A percentile compares a stretch with the other conserved stretches of the same genome.
These are phyloP conservation scores for Drosophila bocqueti DNA, from an alignment of 1,140 invertebrate genomes.

Conservation along the genomic window DNA sequence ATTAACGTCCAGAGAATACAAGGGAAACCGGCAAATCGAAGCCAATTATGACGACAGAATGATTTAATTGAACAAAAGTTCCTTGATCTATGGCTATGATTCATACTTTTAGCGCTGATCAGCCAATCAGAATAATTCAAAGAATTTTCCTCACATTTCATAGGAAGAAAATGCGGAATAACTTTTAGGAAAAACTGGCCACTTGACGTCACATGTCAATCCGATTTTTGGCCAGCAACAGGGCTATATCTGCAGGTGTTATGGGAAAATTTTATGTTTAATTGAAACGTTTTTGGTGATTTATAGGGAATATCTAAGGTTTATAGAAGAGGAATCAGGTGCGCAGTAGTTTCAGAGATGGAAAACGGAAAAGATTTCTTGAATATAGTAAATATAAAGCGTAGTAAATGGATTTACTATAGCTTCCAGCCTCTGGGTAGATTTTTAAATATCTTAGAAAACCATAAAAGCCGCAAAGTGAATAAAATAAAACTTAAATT, in stretches of 20 bases:
- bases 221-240: background rate
- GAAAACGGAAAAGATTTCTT: background rate
- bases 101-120: conserved; percentile 7
- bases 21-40: conserved; percentile 1
- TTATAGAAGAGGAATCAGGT: background rate
- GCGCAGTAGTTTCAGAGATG: background rate
- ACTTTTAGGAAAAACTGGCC: conserved; percentile 6
- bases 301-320: background rate
- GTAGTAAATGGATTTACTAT: background rate
- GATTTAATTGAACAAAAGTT: conserved; percentile 27
- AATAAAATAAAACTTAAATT: background rate
- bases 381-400: background rate
- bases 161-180: conserved; percentile 1
- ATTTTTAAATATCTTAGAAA: background rate
- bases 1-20: conserved; percentile 5
- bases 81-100: conserved; percentile 12
- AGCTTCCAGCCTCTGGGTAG: background rate
- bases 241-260: background rate
- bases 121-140: background rate
- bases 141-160: conserved; percentile 5
- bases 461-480: background rate
- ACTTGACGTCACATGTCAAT: conserved; percentile 37
- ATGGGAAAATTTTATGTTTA: background rate
- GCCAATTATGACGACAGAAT: conserved; percentile 29
- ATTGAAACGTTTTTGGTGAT: background rate